A percentile compares a stretch with the other conserved stretches of the same genome.
These are phyloP conservation scores for Phaonia tiefii DNA, from an alignment of 2,888 invertebrate genomes.

Conservation along the genomic window DNA sequence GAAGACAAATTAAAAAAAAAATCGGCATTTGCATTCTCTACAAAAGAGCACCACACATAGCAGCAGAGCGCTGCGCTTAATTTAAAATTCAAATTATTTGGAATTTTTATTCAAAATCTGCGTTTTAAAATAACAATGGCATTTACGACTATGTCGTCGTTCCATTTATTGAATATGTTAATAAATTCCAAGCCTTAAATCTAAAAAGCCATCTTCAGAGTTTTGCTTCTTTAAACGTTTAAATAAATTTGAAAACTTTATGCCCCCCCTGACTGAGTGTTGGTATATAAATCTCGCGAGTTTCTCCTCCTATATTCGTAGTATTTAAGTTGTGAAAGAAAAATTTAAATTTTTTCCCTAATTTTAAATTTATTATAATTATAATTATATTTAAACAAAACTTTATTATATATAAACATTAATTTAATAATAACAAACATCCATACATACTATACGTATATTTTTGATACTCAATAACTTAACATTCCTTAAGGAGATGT, in stretches of 20 bases:
- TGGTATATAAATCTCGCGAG: background rate
- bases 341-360: background rate
- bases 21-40: background rate
- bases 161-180: too few species aligned
- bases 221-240: slow-evolving; percentile 24
- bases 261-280: background rate
- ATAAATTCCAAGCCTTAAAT: too few species aligned
- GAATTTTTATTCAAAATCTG: too few species aligned
- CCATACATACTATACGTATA: slow-evolving; percentile 19
- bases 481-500: too few species aligned
- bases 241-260: slow-evolving; percentile 45
- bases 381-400: slow-evolving; percentile 18
- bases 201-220: too few species aligned
- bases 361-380: slow-evolving; percentile 13
- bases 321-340: slow-evolving; percentile 49
- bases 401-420: slow-evolving; percentile 20
- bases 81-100: slow-evolving; percentile 68
- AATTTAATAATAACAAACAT: slow-evolving; percentile 23
- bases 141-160: too few species aligned
- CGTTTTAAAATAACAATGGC: too few species aligned
- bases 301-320: slow-evolving; percentile 55
- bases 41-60: background rate
- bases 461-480: too few species aligned
- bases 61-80: background rate
- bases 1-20: background rate